Conservation (phyloP, 2,888 invertebrate genomes). For the Alcis repandata region DNA sequence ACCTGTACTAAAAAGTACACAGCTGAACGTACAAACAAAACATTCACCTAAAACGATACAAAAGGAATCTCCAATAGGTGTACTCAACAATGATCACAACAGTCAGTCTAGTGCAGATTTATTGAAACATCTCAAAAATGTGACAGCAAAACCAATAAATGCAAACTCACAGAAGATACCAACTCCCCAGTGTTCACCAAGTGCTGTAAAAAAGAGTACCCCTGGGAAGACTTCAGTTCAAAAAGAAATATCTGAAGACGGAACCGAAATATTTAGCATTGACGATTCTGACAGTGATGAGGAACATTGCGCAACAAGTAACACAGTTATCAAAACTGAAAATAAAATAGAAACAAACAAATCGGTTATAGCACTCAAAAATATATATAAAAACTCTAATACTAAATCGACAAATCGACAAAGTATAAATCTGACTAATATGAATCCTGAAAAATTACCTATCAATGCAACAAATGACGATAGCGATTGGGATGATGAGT, state of each 20-base stretch:
- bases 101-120: constrained; percentile 58
- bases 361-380: constrained; percentile 57
- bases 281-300: constrained; percentile 80
- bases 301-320: constrained; percentile 43
- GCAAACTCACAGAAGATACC: constrained; percentile 23
- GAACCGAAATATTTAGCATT: constrained; percentile 76
- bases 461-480: constrained; percentile 42
- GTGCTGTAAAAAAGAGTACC: constrained; percentile 45
- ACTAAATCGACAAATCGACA: constrained; percentile 58
- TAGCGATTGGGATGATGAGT: constrained; percentile 45
- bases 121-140: constrained; percentile 67
- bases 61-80: constrained; percentile 42
- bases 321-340: constrained; percentile 34
- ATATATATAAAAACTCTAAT: constrained; percentile 67
- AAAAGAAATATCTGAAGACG: constrained; percentile 59
- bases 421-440: constrained; percentile 33
- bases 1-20: constrained; percentile 40
- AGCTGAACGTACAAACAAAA: constrained; percentile 40
- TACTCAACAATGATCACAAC: constrained; percentile 43
- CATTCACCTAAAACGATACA: constrained; percentile 34
- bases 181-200: constrained; percentile 37
- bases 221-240: constrained; percentile 48
- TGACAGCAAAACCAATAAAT: constrained; percentile 66
- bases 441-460: constrained; percentile 40
- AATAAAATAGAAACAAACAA: constrained; percentile 41